A percentile compares a stretch with the other conserved stretches of the same genome.
These are phyloP conservation scores for Drosophila ohnishii DNA, from an alignment of 1,140 invertebrate species.

Conservation along the genomic window DNA sequence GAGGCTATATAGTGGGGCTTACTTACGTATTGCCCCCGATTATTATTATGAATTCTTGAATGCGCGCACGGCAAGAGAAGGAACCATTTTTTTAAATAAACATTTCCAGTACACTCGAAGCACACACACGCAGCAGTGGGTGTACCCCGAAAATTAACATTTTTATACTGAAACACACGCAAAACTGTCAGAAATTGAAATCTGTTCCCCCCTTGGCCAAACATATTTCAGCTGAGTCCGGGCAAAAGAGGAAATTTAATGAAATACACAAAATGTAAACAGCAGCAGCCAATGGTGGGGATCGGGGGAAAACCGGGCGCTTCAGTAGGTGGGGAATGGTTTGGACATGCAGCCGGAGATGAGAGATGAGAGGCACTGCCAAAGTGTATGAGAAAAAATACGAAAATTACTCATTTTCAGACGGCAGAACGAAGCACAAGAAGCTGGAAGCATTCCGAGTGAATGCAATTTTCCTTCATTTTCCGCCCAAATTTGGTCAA, in stretches of 20 bases:
- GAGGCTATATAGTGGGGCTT: conserved; percentile 1
- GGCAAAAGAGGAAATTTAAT: conserved; percentile 71
- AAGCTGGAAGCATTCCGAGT: neutral
- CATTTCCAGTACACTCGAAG: conserved; percentile 58
- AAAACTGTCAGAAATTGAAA: conserved; percentile 74
- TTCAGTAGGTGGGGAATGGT: conserved; percentile 6
- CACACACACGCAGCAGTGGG: conserved; percentile 38
- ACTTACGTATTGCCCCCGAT: conserved; percentile 48
- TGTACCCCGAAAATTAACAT: conserved; percentile 60
- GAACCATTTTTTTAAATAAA: conserved; percentile 70
- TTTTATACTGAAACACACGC: conserved; percentile 62
- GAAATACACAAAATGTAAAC: conserved; percentile 74
- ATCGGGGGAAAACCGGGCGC: conserved; percentile 13
- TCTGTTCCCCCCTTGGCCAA: conserved; percentile 34
- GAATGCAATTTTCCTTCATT: conserved; percentile 29
- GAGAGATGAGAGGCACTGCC: conserved; percentile 29
- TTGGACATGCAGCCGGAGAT: conserved; percentile 29
- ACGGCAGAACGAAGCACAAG: conserved; percentile 9
- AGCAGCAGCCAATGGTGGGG: conserved; percentile 24
- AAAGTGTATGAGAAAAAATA: conserved; percentile 28
- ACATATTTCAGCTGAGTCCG: conserved; percentile 29
- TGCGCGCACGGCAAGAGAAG: conserved; percentile 32
- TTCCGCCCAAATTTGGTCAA: conserved; percentile 37
- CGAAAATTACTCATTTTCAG: conserved; percentile 54
- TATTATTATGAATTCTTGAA: conserved; percentile 67